Percentiles rank a stretch among this genome's conserved stretches.
Conservation (phyloP, 2,113 vertebrate genomes). For the Nerophis ophidion region DNA sequence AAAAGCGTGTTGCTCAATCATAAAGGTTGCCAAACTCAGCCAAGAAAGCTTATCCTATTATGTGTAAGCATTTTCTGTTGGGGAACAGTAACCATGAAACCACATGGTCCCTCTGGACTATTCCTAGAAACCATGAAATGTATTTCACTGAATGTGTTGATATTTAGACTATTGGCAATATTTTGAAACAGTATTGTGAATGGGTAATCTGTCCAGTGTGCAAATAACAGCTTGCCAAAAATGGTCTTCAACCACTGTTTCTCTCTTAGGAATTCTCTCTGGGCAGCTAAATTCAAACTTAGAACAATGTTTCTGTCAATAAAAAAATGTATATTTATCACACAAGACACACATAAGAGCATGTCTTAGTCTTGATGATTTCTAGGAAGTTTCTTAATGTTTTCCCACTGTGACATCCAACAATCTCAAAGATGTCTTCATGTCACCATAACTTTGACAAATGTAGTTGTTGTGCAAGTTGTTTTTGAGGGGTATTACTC, state of each 20-base stretch:
- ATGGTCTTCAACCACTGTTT: background rate
- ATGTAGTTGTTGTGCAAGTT: background rate
- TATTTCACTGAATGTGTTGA: slow-evolving; percentile 15
- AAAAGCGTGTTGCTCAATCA: slow-evolving; percentile 38
- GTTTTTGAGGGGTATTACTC: background rate
- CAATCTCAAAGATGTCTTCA: background rate
- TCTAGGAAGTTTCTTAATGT: background rate
- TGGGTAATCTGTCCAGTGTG: background rate
- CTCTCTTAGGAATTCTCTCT: background rate
- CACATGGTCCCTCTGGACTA: slow-evolving; percentile 11
- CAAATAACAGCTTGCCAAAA: background rate
- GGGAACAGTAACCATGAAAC: slow-evolving; percentile 29
- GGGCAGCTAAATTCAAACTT: background rate
- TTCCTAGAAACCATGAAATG: slow-evolving; percentile 34
- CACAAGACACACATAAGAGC: too few relatives aligned
- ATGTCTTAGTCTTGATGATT: background rate
- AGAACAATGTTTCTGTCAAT: background rate
- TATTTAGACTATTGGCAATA: background rate
- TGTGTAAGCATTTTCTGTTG: slow-evolving; percentile 31
- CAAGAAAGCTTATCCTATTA: slow-evolving; percentile 26
- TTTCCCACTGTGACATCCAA: slow-evolving; percentile 2
- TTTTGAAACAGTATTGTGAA: background rate
- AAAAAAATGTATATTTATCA: too few relatives aligned
- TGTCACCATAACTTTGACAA: background rate
- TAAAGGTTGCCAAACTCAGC: slow-evolving; percentile 32